Conservation (phyloP, 2,797 vertebrate genomes). For the Rhinoraja longicauda region DNA sequence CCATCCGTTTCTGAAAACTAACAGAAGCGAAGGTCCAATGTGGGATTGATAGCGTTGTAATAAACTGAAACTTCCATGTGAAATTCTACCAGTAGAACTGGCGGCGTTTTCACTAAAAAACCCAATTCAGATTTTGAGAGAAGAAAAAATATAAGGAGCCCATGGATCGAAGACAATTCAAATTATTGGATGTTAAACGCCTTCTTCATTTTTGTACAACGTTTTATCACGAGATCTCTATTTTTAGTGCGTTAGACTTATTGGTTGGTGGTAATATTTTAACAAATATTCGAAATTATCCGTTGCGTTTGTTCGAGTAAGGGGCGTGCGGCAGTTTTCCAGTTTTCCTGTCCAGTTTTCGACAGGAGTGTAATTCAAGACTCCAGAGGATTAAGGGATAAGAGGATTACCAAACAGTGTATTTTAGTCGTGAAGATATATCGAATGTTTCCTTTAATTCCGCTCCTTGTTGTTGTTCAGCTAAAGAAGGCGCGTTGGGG, state of each 20-base stretch:
- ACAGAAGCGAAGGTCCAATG: background rate
- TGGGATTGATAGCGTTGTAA: background rate
- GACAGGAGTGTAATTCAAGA: background rate
- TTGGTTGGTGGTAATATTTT: background rate
- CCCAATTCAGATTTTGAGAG: background rate
- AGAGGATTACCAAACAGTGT: background rate
- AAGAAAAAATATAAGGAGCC: no score
- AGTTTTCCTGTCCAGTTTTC: background rate
- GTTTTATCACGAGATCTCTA: background rate
- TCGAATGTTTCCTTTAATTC: background rate
- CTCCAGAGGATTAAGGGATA: background rate
- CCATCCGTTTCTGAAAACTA: background rate
- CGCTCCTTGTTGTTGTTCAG: slow-evolving; percentile 51
- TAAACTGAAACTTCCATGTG: background rate
- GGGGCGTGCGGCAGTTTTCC: background rate
- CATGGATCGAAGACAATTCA: background rate
- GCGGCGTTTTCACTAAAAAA: background rate
- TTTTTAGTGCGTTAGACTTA: background rate
- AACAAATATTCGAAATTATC: background rate
- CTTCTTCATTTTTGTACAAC: background rate
- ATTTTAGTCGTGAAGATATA: background rate
- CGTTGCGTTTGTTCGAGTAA: background rate
- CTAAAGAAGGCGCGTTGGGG: slow-evolving; percentile 80
- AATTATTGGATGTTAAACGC: background rate
- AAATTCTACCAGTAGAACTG: background rate